These are phyloP conservation scores for Ptychobarbus kaznakovi DNA, from an alignment of 2,797 vertebrate genomes.

Conservation along the genomic window DNA sequence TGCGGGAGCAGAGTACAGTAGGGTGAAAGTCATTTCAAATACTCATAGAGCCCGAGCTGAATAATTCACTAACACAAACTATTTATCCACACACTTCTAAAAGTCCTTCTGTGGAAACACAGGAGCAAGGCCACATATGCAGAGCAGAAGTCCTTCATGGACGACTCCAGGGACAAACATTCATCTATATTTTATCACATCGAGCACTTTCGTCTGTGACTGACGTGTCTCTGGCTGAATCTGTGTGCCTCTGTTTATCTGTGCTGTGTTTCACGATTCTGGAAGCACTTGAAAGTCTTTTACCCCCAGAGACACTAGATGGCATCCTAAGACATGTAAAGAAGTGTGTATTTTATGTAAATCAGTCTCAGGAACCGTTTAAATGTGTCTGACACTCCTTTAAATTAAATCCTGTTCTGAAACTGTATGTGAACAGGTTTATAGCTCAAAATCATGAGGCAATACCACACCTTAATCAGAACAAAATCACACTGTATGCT, in stretches of 20 bases:
- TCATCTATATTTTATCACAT: slow-evolving; percentile 5
- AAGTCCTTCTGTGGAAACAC: neutral
- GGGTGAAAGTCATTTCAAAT: neutral
- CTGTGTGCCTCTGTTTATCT: slow-evolving; percentile 1
- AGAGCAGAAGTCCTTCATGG: slow-evolving; percentile 3
- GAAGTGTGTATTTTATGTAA: neutral
- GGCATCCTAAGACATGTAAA: slow-evolving; percentile 24
- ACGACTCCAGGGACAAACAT: neutral
- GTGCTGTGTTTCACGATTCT: neutral
- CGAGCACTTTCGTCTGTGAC: neutral
- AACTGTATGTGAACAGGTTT: neutral
- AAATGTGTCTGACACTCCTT: neutral
- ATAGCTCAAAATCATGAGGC: neutral
- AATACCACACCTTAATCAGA: neutral
- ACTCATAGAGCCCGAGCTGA: neutral
- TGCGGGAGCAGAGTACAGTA: slow-evolving; percentile 3
- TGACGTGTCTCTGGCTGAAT: neutral
- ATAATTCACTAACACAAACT: slow-evolving; percentile 21
- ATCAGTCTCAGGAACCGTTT: neutral
- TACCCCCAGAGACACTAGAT: slow-evolving; percentile 31
- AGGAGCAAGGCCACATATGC: slow-evolving; percentile 4
- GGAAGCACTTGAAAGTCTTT: neutral
- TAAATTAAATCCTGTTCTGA: neutral
- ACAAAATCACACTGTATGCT: neutral
- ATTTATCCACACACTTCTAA: neutral